These are phyloP conservation scores for Deroptyus accipitrinus DNA, from an alignment of 2,113 vertebrate genomes.

Conservation along the genomic window DNA sequence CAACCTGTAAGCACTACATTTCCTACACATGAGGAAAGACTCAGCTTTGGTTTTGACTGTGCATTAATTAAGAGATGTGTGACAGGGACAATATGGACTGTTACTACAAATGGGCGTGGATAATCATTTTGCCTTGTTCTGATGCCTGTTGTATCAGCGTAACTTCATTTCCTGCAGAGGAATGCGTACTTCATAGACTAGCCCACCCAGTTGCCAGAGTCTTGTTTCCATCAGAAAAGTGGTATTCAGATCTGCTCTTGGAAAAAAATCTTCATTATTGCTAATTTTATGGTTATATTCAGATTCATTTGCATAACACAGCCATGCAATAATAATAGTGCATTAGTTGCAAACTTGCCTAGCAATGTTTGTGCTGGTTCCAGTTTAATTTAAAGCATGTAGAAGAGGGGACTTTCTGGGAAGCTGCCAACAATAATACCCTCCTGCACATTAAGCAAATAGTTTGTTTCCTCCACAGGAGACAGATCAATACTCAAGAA, in stretches of 20 bases:
- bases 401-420: slow-evolving; percentile 12
- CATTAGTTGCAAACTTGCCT: neutral
- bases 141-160: accelerated
- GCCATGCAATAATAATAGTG: neutral
- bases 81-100: neutral
- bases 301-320: neutral
- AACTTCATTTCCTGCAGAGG: neutral
- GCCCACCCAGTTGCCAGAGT: neutral
- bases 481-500: slow-evolving; percentile 70
- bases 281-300: neutral
- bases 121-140: neutral
- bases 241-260: neutral
- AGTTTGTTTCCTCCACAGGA: slow-evolving; percentile 74
- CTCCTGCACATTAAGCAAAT: slow-evolving; percentile 58
- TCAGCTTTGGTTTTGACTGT: neutral
- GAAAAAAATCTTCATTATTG: neutral
- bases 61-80: neutral
- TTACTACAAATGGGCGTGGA: neutral
- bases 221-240: neutral
- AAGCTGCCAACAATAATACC: slow-evolving; percentile 44
- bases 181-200: neutral
- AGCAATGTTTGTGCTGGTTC: neutral
- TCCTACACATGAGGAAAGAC: neutral
- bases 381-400: neutral
- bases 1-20: neutral